These are phyloP conservation scores for Cheilosia impressa DNA, from an alignment of 2,888 invertebrate species.

Conservation along the genomic window DNA sequence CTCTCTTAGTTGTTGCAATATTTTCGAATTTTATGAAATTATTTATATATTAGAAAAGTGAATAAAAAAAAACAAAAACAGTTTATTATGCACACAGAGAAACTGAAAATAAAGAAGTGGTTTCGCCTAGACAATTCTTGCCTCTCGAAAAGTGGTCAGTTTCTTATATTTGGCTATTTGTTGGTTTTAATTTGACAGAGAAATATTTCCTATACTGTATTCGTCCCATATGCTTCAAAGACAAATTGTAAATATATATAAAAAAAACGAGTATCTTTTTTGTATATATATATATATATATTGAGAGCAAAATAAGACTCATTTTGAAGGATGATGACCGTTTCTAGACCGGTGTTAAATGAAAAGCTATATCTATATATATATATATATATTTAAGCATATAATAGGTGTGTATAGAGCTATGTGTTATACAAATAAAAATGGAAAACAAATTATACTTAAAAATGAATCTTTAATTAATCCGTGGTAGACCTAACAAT, in stretches of 20 bases:
- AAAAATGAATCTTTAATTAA: constrained; percentile 29
- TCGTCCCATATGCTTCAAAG: constrained; percentile 84
- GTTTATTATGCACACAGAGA: background rate
- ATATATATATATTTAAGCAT: constrained; percentile 39
- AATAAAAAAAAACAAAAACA: no score
- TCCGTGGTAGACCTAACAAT: constrained; percentile 39
- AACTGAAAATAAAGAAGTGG: background rate
- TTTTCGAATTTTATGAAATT: background rate
- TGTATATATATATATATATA: background rate
- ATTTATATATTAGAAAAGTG: no score
- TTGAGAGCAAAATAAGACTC: constrained; percentile 23
- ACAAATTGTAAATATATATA: constrained; percentile 3
- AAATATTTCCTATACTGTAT: constrained; percentile 41
- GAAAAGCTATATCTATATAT: constrained; percentile 36
- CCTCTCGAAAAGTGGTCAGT: background rate
- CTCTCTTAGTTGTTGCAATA: constrained; percentile 9
- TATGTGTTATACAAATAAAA: constrained; percentile 48
- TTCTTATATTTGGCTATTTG: background rate
- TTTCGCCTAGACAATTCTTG: no score
- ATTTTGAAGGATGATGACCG: constrained; percentile 62
- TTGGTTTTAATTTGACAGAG: background rate
- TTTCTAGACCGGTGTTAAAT: constrained; percentile 60
- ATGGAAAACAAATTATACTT: constrained; percentile 15
- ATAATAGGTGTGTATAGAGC: constrained; percentile 16
- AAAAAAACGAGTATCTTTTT: constrained; percentile 4